Conservation (phyloP, 2,113 vertebrate genomes). For the Pseudolaguvia tuberculata region DNA sequence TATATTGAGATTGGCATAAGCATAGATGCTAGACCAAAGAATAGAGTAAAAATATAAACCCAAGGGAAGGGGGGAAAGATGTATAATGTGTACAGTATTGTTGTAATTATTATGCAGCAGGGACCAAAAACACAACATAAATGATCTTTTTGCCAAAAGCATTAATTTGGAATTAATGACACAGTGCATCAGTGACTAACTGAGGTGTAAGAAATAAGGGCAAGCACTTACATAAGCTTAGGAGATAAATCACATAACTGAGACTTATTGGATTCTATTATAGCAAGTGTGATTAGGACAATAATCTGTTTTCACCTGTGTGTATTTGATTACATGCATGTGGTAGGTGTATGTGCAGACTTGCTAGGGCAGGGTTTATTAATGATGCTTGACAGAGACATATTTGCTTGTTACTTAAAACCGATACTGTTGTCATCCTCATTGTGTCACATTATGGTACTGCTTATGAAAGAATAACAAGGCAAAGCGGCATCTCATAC, state of each 20-base stretch:
- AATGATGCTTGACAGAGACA: slow-evolving; percentile 28
- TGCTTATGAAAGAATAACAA: slow-evolving; percentile 44
- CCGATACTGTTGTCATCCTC: slow-evolving; percentile 22
- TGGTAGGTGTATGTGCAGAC: not conserved
- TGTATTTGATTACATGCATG: slow-evolving; percentile 1
- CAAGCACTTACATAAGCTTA: slow-evolving; percentile 11
- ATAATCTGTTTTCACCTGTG: not conserved
- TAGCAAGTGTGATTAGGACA: slow-evolving; percentile 9
- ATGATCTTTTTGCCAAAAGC: not conserved
- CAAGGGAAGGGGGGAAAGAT: slow-evolving; percentile 15
- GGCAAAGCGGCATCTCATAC: slow-evolving; percentile 2
- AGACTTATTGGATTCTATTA: slow-evolving; percentile 35
- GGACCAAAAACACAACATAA: slow-evolving; percentile 22
- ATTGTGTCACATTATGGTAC: slow-evolving; percentile 21
- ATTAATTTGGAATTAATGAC: not conserved
- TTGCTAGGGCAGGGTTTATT: slow-evolving; percentile 15
- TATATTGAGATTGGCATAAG: slow-evolving; percentile 56
- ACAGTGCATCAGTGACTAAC: slow-evolving; percentile 3
- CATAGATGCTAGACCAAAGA: slow-evolving; percentile 33
- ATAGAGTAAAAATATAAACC: not conserved
- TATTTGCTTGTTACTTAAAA: slow-evolving; percentile 44
- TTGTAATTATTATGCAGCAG: slow-evolving; percentile 36
- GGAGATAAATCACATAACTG: slow-evolving; percentile 16
- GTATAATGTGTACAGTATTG: slow-evolving; percentile 19
- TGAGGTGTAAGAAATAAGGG: not conserved